Base-by-base conservation (phyloP, 1,140 invertebrate species). In the Orius laevigatus region DNA sequence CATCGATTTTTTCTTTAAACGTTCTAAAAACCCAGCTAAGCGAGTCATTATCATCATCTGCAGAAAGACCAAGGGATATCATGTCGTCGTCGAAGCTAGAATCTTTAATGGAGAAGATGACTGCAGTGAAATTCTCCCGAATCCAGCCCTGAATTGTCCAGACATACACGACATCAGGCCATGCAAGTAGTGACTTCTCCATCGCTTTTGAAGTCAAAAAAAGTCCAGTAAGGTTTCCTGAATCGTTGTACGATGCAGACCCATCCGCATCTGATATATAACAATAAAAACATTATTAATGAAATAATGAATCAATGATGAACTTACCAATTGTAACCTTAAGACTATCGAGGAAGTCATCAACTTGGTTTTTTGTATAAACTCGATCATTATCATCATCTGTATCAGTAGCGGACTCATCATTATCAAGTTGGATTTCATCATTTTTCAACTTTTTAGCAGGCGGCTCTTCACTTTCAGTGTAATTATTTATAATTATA, bases 81-180 rank as follows among this genome's bases (percentile, higher is more conserved):
- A 45, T 31, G 25, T 45, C 43, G n/a, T 18, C 32, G 11, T 31
- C 32, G 5, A 19, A 19, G n/a, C 32, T 45, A 2, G 43, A 45
- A 16, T 45, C 43, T 32, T 45, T 45, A 20, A 45, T 33, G 15
- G 43, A 31, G 11, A 45, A 31, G 2, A 45, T 19, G 10, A 45
- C 15, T 10, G 32, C 43, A 9, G 43, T 45, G 15, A 31, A 45
- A 12, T 45, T 45, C 10, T 31, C 10, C n/a, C 43, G 25, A 12
- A 45, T n/a, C 43, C 43, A 45, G n/a, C 32, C n/a, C 5, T 45
- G 32, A n/a, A 45, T 18, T 12, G 19, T n/a, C 20, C 19, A 45
- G 4, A 45, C 12, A 16, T 45, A 32, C 2, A 45, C 12, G 6
- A 16, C 43, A 31, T 45, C 43, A 12, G 43, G 43, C 43, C 43